Conservation (phyloP, 2,113 vertebrate genomes). For the Takifugu bimaculatus region DNA sequence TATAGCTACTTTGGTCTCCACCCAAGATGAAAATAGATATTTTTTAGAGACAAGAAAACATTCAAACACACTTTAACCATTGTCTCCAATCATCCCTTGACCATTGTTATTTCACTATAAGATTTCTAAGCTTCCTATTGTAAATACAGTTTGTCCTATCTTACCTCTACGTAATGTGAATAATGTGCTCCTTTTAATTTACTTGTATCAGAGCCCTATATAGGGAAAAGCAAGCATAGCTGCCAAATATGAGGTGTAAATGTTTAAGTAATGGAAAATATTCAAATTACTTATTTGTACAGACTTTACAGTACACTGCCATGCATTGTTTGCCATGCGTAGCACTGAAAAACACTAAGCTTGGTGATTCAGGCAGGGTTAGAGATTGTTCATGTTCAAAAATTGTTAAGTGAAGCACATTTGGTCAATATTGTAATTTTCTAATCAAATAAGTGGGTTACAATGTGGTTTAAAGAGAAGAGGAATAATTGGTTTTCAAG, state of each 20-base stretch:
- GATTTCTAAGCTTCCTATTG: too few relatives aligned
- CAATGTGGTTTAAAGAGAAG: slow-evolving; percentile 18
- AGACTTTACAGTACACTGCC: neutral
- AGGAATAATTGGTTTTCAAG: slow-evolving; percentile 30
- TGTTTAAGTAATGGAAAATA: neutral
- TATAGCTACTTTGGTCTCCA: slow-evolving; percentile 55
- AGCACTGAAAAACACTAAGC: too few relatives aligned
- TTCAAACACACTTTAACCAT: slow-evolving; percentile 7
- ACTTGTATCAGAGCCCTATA: too few relatives aligned
- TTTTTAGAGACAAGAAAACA: slow-evolving; percentile 75
- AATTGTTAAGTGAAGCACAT: neutral
- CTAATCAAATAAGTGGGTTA: slow-evolving; percentile 14
- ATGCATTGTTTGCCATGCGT: neutral
- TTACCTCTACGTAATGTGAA: too few relatives aligned
- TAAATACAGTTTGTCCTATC: too few relatives aligned
- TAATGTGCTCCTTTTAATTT: too few relatives aligned
- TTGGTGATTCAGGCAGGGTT: too few relatives aligned
- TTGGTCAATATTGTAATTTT: slow-evolving; percentile 8
- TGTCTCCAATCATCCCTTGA: too few relatives aligned
- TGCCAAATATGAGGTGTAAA: too few relatives aligned
- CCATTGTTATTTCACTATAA: too few relatives aligned
- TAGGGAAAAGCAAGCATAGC: too few relatives aligned
- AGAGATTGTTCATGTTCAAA: too few relatives aligned
- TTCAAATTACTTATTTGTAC: neutral
- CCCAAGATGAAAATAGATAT: slow-evolving; percentile 78